phyloP scores from a whole-genome alignment of 1,140 invertebrate species.

The Nixonia krombeini region DNA sequence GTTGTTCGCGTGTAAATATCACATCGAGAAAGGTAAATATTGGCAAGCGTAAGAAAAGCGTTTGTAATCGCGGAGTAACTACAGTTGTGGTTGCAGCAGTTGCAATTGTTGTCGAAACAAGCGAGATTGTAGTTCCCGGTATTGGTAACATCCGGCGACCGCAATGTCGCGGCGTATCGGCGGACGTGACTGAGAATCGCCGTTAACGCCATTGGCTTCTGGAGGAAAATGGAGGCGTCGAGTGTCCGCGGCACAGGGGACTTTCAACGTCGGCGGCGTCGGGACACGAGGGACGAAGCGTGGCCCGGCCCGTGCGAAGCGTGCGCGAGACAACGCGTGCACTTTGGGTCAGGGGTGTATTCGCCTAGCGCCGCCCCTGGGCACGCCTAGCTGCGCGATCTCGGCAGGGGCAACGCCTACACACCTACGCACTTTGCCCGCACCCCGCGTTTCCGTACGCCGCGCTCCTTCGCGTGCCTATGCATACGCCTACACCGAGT shows the following conservation, averaged over 20 bases:
- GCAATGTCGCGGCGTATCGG: too few relatives aligned
- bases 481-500: constrained; percentile 54
- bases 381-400: constrained; percentile 70
- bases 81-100: too few relatives aligned
- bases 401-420: constrained; percentile 62
- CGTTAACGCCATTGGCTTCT: neutral
- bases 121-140: too few relatives aligned
- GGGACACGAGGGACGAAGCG: constrained; percentile 19
- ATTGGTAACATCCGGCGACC: too few relatives aligned
- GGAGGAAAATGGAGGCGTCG: constrained; percentile 6
- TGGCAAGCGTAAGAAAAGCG: too few relatives aligned
- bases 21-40: too few relatives aligned
- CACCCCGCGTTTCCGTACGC: constrained; percentile 25
- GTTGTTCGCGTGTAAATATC: too few relatives aligned
- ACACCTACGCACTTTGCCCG: constrained; percentile 52
- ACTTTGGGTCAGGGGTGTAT: constrained; percentile 65
- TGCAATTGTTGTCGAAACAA: too few relatives aligned
- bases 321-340: too few relatives aligned
- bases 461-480: constrained; percentile 40
- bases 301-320: constrained; percentile 13
- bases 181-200: too few relatives aligned
- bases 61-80: too few relatives aligned
- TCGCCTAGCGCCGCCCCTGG: constrained; percentile 69
- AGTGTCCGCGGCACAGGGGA: constrained; percentile 5
- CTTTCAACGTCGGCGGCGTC: constrained; percentile 24